Percentiles rank a stretch among this genome's conserved stretches.
Evolutionary conservation across 2,113 vertebrate genomes (phyloP).

Genomic region (Eubucco bourcierii): DNA sequence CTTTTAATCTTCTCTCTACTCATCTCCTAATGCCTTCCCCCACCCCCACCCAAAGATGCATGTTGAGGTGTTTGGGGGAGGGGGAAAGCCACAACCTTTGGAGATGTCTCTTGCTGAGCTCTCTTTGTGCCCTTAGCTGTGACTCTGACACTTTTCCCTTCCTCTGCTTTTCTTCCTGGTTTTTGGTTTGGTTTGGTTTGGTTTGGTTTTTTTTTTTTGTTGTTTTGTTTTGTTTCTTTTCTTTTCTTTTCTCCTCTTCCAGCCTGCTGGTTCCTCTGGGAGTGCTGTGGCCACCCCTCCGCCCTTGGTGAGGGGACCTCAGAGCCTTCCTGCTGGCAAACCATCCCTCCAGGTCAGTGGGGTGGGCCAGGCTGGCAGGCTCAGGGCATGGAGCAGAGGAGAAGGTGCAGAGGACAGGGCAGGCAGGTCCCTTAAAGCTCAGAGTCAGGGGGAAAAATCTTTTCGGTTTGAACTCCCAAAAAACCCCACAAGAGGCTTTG

Average conservation of each 20-base stretch:
- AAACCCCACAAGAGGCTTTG: background rate
- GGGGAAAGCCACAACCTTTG: background rate
- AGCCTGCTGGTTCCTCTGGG: conserved; percentile 80
- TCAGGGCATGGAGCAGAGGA: background rate
- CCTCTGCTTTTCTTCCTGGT: background rate
- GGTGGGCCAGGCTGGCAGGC: background rate
- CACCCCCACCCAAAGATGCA: background rate
- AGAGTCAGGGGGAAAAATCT: background rate
- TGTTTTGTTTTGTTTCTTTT: background rate
- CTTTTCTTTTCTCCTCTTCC: conserved; percentile 27
- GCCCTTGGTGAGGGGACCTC: conserved; percentile 89
- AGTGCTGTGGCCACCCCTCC: conserved; percentile 87
- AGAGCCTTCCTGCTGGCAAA: conserved; percentile 84
- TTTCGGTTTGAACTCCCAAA: background rate
- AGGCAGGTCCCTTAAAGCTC: background rate
- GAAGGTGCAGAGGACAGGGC: background rate
- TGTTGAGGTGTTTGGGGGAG: background rate
- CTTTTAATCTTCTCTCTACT: background rate
- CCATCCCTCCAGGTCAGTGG: conserved; percentile 87
- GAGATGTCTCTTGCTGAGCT: background rate
- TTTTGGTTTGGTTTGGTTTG: background rate
- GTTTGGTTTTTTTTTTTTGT: no score
- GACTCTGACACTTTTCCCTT: background rate
- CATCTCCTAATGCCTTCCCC: background rate
- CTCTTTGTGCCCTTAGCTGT: background rate